phyloP scores from a whole-genome alignment of 2,113 vertebrate species.

The Urocynchramus pylzowi region DNA sequence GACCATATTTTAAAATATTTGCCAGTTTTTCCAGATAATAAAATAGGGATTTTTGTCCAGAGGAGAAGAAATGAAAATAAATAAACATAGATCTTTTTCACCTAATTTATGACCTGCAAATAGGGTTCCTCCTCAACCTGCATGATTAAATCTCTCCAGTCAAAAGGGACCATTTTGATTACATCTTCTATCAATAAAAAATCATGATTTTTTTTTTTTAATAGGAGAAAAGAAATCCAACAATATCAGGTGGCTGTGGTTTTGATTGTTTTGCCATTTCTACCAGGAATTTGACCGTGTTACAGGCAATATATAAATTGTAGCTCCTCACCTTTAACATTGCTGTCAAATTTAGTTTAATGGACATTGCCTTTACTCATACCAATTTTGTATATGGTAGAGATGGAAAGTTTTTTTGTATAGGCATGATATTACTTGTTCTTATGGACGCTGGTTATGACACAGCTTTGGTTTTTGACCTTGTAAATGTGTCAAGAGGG shows the following conservation, averaged over 20 bases:
- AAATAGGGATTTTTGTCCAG: constrained; percentile 26
- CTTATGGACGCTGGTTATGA: background rate
- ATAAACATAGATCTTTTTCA: constrained; percentile 27
- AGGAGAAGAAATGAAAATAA: constrained; percentile 39
- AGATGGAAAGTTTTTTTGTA: background rate
- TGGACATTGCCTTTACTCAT: background rate
- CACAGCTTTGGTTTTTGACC: background rate
- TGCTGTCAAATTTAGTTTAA: background rate
- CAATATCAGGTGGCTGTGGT: background rate
- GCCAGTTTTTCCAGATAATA: constrained; percentile 26
- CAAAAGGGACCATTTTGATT: background rate
- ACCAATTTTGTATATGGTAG: background rate
- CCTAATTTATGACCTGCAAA: constrained; percentile 46
- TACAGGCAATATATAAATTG: background rate
- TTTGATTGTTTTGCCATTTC: background rate
- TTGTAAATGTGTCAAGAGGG: background rate
- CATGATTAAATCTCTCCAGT: constrained; percentile 13
- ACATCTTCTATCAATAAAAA: constrained; percentile 32
- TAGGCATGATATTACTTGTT: background rate
- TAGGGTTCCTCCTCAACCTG: background rate
- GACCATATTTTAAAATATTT: constrained; percentile 24
- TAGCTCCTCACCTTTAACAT: background rate
- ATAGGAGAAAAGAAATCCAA: background rate
- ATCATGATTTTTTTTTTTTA: background rate
- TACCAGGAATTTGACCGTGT: background rate